Evolutionary conservation across 23 tunicate species (phyloP), one percentile per base, ranked within the genome.

Genomic region (Ascidia mentula): DNA sequence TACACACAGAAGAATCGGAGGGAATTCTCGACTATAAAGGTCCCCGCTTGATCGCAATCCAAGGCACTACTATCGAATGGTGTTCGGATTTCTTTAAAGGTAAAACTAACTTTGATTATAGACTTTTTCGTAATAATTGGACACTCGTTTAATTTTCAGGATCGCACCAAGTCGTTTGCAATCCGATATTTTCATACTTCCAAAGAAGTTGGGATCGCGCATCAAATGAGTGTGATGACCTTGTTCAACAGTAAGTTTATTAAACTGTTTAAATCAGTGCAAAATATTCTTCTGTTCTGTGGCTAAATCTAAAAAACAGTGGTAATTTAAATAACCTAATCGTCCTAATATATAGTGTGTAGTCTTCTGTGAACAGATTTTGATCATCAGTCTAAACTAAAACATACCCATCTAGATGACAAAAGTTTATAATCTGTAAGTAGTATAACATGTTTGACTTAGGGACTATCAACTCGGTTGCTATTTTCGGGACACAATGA

Each of bases 391-490:
- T 53, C 28, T 6, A 42, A 42, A 9, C 12, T 42, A 9, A 9
- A 42, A 42, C 12, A 42, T 9, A 20, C 65, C 1, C 24, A 26
- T 26, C 22, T 28, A n/a, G n/a, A n/a, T n/a, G n/a, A n/a, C n/a
- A n/a, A n/a, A n/a, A n/a, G n/a, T n/a, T n/a, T n/a, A n/a, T n/a
- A n/a, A n/a, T n/a, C n/a, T n/a, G n/a, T n/a, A n/a, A n/a, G n/a
- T n/a, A n/a, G n/a, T n/a, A n/a, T n/a, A n/a, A n/a, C n/a, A n/a
- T n/a, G n/a, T n/a, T n/a, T n/a, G n/a, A n/a, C n/a, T n/a, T n/a
- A 91, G 97, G 37, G 97, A 91, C 59, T 91, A 86, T 37, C 35
- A 78, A 72, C 32, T 85, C 5, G 97, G 87, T 3, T 46, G 78
- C 2, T 91, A 91, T 61, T 34, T 91, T 40, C 87, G 90, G 2